A percentile compares a stretch with the other conserved stretches of the same genome.
Conservation (phyloP, 2,888 invertebrate species). For the Tyria jacobaeae region DNA sequence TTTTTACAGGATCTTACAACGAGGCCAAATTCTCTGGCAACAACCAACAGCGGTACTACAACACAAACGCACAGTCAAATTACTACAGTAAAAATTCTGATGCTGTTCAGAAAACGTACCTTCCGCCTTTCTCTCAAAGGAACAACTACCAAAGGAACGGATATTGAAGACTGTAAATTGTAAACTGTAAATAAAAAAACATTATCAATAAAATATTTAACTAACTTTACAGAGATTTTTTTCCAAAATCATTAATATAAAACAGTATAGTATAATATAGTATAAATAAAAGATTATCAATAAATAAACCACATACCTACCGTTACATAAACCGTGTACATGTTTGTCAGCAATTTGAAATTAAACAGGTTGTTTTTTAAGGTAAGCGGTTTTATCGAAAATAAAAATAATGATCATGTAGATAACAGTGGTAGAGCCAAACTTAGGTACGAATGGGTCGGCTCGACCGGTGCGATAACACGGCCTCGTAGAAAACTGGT, state of each 20-base stretch:
- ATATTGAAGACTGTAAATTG: slow-evolving; percentile 23
- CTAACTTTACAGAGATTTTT: not conserved
- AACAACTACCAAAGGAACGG: slow-evolving; percentile 36
- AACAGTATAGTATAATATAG: too few species aligned
- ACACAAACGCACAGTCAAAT: slow-evolving; percentile 38
- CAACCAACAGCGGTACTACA: slow-evolving; percentile 46
- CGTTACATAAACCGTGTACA: too few species aligned
- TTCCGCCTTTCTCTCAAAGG: slow-evolving; percentile 57
- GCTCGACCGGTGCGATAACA: too few species aligned
- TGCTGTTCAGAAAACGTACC: slow-evolving; percentile 59
- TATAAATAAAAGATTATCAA: too few species aligned
- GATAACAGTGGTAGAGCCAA: too few species aligned
- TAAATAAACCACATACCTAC: too few species aligned
- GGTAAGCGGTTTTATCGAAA: too few species aligned
- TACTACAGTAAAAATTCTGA: slow-evolving; percentile 32
- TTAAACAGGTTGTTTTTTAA: too few species aligned
- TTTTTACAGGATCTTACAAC: slow-evolving; percentile 70
- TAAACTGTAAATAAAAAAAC: slow-evolving; percentile 17
- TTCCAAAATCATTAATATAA: not conserved
- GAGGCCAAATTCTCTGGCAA: slow-evolving; percentile 67
- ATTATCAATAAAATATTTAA: slow-evolving; percentile 6
- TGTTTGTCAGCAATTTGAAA: too few species aligned
- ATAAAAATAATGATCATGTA: too few species aligned
- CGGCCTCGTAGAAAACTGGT: too few species aligned
- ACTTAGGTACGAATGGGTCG: too few species aligned